phyloP scores from a whole-genome alignment of 2,888 invertebrate species.

The Microctonus hyperodae region DNA sequence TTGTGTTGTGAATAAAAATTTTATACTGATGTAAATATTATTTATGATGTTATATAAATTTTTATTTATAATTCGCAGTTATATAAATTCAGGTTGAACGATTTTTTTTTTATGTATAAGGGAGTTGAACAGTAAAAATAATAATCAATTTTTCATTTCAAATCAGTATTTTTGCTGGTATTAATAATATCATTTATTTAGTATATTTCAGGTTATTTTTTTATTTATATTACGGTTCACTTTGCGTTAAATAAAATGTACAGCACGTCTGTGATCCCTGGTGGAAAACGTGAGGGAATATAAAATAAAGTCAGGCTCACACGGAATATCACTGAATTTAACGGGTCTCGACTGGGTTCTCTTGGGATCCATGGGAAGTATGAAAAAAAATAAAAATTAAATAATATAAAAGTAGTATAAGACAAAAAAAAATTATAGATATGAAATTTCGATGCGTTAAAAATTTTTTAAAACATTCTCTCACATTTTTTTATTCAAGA shows the following conservation, averaged over 20 bases:
- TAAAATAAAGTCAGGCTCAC: slow-evolving; percentile 6
- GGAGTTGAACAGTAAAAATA: too few species aligned
- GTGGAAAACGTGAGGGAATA: slow-evolving; percentile 6
- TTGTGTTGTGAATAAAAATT: background rate
- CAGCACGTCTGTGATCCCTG: background rate
- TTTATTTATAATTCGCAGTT: background rate
- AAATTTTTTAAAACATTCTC: slow-evolving; percentile 12
- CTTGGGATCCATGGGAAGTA: slow-evolving; percentile 2
- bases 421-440: background rate
- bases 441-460: slow-evolving; percentile 18
- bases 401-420: background rate
- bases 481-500: background rate
- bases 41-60: too few species aligned
- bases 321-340: slow-evolving; percentile 23
- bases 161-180: too few species aligned
- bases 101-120: background rate
- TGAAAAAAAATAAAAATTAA: background rate
- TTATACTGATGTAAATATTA: background rate
- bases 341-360: slow-evolving; percentile 18
- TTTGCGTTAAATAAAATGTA: background rate
- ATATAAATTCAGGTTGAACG: background rate
- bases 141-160: background rate
- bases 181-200: too few species aligned
- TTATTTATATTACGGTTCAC: background rate
- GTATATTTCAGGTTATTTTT: too few species aligned